Evolutionary conservation across 1,140 invertebrate genomes (phyloP), one percentile per base, ranked within the genome.

Genomic region (Goniozus legneri): DNA sequence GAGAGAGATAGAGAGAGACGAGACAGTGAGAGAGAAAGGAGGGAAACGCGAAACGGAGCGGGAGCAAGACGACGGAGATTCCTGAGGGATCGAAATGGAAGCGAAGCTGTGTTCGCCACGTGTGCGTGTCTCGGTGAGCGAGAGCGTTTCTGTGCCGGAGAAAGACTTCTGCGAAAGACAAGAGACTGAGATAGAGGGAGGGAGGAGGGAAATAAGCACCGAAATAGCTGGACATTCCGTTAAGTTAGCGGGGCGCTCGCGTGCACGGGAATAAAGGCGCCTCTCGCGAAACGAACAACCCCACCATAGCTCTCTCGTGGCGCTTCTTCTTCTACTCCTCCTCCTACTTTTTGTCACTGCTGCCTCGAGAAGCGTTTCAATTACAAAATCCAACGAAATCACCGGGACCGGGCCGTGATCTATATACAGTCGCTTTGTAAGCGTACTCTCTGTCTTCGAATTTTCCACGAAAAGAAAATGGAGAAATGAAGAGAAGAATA

Each of bases 141-240:
- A n/a, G n/a, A n/a, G n/a, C n/a, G n/a, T n/a, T n/a, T n/a, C n/a
- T n/a, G n/a, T n/a, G n/a, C n/a, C n/a, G n/a, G 16, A 52, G 44
- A 38, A 32, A 16, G 27, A 38, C n/a, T n/a, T n/a, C n/a, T n/a
- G n/a, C n/a, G 15, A 22, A 32, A 52, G 32, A 41, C 27, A 31
- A 13, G 18, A 31, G 44, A 31, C 6, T n/a, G 14, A 15, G 12
- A 22, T 20, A 15, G 36, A 22, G 14, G 19, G 36, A 6, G 13
- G 2, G 12, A 46, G 44, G 34, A 49, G 21, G 27, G n/a, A n/a
- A n/a, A n/a, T n/a, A n/a, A n/a, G 13, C 22, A 60, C 62, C 38
- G 52, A 64, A 64, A 64, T 64, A 64, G 49, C 62, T 45, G 57
- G 51, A 58, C 62, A 61, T 62, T 60, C 58, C 60, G 56, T 60